A percentile compares a stretch with the other conserved stretches of the same genome.
These are phyloP conservation scores for Trichogramma pretiosum DNA, from an alignment of 1,140 invertebrate genomes.

Conservation along the genomic window DNA sequence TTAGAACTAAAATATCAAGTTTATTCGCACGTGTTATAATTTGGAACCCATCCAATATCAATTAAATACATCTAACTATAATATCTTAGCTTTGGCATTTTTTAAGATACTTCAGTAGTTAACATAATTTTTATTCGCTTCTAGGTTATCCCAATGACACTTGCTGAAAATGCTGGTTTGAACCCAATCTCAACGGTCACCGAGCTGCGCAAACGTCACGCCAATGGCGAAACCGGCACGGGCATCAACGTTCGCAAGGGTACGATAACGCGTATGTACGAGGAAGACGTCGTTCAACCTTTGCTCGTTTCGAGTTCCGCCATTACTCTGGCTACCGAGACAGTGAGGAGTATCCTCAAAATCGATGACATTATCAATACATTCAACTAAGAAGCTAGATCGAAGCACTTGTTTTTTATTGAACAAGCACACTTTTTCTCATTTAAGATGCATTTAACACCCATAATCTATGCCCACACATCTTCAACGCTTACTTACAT, in stretches of 20 bases:
- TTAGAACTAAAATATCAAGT: no score
- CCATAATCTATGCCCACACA: no score
- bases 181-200: conserved; percentile 97
- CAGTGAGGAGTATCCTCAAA: conserved; percentile 94
- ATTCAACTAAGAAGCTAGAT: conserved; percentile 24
- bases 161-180: conserved; percentile 99
- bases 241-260: conserved; percentile 98
- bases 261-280: conserved; percentile 89
- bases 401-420: background rate
- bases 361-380: conserved; percentile 94
- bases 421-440: background rate
- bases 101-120: no score
- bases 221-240: conserved; percentile 67
- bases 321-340: conserved; percentile 91
- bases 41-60: no score
- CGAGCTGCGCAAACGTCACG: conserved; percentile 90
- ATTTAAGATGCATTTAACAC: no score
- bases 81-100: background rate
- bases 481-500: no score
- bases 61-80: background rate
- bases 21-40: no score
- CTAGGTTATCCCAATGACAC: conserved; percentile 78
- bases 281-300: conserved; percentile 97
- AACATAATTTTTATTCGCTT: no score
- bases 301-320: conserved; percentile 90